Evolutionary conservation across 1,140 invertebrate species (phyloP).

Genomic region (Armadillidium nasatum): DNA sequence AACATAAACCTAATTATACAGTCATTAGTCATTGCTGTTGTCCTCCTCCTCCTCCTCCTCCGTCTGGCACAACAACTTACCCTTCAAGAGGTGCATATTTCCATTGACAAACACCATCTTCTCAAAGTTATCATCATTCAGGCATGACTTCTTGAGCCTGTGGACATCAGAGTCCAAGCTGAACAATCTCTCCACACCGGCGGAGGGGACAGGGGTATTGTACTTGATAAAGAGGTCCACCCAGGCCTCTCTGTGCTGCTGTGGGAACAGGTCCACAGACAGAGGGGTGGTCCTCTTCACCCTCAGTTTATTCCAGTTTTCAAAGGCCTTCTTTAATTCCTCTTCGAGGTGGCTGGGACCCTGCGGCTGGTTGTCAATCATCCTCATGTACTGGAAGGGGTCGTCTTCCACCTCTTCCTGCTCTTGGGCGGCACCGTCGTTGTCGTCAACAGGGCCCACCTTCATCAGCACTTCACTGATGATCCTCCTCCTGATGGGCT

Average conservation of each 20-base stretch:
- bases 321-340: not conserved
- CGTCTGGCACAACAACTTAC: not conserved
- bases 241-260: not conserved
- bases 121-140: not conserved
- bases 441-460: not conserved
- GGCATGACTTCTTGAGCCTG: not conserved
- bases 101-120: not conserved
- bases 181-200: not conserved
- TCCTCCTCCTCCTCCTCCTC: not conserved
- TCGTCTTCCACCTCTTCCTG: not conserved
- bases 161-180: not conserved
- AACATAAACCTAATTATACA: no score
- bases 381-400: slow-evolving; percentile 3
- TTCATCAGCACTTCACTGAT: not conserved
- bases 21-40: no score
- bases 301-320: not conserved
- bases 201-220: not conserved
- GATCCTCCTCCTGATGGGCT: not conserved
- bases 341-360: not conserved
- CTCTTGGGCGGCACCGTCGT: not conserved
- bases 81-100: not conserved
- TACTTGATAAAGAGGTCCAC: slow-evolving; percentile 8
- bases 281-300: not conserved
- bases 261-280: not conserved
- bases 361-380: not conserved